Evolutionary conservation across 2,113 vertebrate genomes (phyloP), one percentile per base, ranked within the genome.

Genomic region (Chionis minor): DNA sequence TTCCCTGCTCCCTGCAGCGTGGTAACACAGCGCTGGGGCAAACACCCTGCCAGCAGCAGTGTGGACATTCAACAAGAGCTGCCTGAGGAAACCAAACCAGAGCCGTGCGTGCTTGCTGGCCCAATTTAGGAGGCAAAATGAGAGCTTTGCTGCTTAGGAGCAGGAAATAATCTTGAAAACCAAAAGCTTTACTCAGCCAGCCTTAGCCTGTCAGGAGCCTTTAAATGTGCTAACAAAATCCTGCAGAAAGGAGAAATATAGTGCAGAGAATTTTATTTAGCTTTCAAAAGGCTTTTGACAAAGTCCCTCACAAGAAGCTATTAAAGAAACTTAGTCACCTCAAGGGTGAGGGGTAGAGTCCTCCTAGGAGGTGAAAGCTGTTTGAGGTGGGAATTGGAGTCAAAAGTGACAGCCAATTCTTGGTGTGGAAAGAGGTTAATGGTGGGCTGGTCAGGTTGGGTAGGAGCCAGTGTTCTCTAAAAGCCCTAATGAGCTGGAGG

Each of bases 281-380:
- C 73, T 96, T 97, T 96, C 81, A 94, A 96, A 96, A 92, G 73
- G 75, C 85, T 86, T 96, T 96, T 96, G 93, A 93, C 93, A 54
- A 95, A 93, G 90, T 47, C 62, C 63, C 40, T 95, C 54, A 72
- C 63, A 92, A 95, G 77, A 93, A 38, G 73, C 75, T 88, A 19
- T 96, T 95, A 90, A 96, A 87, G 78, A 94, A 95, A 81, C 32
- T 56, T 77, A 18, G 77, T 81, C 84, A 95, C 73, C 92, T 94
- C 45, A 40, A 71, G 85, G 93, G 71, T 85, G 72, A 96, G 70
- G 87, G 82, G 61, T 82, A 93, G 71, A 73, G 73, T 86, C 73
- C 65, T 90, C 52, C 47, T 89, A 44, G 32, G 75, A 91, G 69
- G 33, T 65, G 65, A 59, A 93, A 95, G 40, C 71, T 72, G 23